phyloP scores from a whole-genome alignment of 2,888 invertebrate genomes.

The Salticus scenicus region DNA sequence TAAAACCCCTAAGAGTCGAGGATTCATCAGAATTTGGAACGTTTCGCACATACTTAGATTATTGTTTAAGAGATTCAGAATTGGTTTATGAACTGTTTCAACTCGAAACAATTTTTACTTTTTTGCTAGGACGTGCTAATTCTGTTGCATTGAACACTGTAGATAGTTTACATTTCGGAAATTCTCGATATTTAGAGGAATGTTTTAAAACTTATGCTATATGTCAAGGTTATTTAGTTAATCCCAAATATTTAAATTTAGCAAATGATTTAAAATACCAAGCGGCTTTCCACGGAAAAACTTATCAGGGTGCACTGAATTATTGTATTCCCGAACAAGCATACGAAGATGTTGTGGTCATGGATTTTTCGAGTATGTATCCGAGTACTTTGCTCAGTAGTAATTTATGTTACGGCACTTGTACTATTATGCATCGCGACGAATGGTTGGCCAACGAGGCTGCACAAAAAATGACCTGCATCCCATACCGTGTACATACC shows the following conservation, averaged over 20 bases:
- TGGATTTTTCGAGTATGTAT: conserved; percentile 51
- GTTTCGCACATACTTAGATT: neutral
- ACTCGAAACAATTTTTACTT: neutral
- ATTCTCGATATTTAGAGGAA: neutral
- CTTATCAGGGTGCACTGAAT: too few species aligned
- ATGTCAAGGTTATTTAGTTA: neutral
- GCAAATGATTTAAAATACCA: too few species aligned
- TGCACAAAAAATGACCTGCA: too few species aligned
- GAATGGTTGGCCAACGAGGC: neutral
- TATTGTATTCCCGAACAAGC: neutral
- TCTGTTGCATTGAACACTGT: neutral
- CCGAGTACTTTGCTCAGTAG: conserved; percentile 11
- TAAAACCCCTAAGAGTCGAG: too few species aligned
- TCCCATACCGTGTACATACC: neutral
- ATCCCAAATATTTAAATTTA: too few species aligned
- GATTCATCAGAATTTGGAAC: too few species aligned
- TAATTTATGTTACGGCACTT: too few species aligned
- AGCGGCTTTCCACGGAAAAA: too few species aligned
- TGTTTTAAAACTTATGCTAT: neutral
- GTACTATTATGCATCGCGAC: neutral
- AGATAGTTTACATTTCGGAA: neutral
- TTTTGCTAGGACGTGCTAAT: neutral
- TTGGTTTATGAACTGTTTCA: neutral
- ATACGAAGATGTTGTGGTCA: neutral
- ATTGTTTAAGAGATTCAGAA: conserved; percentile 1